Evolutionary conservation across 2,113 vertebrate species (phyloP).

Genomic region (Pongo abelii): DNA sequence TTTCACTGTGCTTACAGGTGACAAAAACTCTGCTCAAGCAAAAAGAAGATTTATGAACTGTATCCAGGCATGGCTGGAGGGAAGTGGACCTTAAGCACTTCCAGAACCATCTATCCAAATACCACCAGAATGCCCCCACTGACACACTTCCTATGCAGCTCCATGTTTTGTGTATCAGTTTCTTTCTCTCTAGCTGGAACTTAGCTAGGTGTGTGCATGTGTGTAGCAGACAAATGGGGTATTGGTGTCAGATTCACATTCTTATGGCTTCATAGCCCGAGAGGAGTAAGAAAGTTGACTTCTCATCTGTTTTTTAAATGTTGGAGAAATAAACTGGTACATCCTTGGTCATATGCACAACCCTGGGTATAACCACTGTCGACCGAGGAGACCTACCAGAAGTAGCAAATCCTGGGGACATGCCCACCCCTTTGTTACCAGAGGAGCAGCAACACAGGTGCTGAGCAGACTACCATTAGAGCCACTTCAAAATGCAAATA

Average conservation of each 20-base stretch:
- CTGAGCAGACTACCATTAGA: background rate
- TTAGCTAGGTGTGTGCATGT: background rate
- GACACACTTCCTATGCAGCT: background rate
- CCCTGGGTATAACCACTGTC: background rate
- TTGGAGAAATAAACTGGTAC: background rate
- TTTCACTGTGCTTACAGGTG: background rate
- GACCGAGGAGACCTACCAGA: background rate
- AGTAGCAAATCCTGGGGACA: background rate
- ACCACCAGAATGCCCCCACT: background rate
- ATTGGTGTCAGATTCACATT: background rate
- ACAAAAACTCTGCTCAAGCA: background rate
- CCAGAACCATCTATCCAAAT: background rate
- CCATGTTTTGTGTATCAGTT: background rate
- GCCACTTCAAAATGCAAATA: background rate
- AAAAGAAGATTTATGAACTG: background rate
- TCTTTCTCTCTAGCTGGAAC: background rate
- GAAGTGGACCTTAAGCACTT: background rate
- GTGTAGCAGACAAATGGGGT: fast-evolving
- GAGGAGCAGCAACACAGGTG: background rate
- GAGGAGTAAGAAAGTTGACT: background rate
- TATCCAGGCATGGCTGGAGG: background rate
- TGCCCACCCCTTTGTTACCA: background rate
- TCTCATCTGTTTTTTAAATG: constrained; percentile 25
- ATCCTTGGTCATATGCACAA: background rate
- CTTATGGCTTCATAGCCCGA: background rate